Base-by-base conservation (phyloP, 2,113 vertebrate genomes). In the Menura novaehollandiae region DNA sequence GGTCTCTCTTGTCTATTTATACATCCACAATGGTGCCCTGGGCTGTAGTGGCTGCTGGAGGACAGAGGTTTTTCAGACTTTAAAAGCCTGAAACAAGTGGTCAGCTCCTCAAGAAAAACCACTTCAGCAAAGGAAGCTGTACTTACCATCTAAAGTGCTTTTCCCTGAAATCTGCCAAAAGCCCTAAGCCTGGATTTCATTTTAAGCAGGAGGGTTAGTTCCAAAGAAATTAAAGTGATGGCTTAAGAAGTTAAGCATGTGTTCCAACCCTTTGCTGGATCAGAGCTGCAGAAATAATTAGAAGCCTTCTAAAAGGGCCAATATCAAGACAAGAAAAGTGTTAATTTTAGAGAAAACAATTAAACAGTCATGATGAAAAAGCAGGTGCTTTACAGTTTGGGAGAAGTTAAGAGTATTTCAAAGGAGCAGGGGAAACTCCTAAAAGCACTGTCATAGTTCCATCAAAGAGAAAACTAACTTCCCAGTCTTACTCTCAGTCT, bases 261-360 rank as follows among this genome's bases (percentile, higher is more conserved):
- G 63, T 51, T 86, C 72, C 62, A 56, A 32, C 30, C 32, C 23
- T 35, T 33, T 43, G 53, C 51, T 77, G 78, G 80, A 76, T 26
- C 33, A 55, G 21, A 86, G 67, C 59, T 47, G 47, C 76, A 81
- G 64, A 63, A 95, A 88, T 85, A 82, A 93, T 67, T 24, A 47
- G 58, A 91, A 84, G 51, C 35, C 59, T 83, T 83, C 78, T 66
- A 77, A 51, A 86, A 80, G 80, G 72, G 66, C 28, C 71, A 85
- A 24, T 35, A 67, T 59, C 52, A 77, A 80, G 82, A 76, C 1
- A 4, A 82, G 30, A 77, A 77, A 85, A 77, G 55, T 11, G 41
- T 53, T 92, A 71, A 37, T 68, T 81, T 90, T 17, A 76, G 78
- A 83, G 91, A 79, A 82, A 88, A 94, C 77, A 92, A 93, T 72